phyloP scores from a whole-genome alignment of 1,140 invertebrate genomes.

The Drosophila parabipectinata region DNA sequence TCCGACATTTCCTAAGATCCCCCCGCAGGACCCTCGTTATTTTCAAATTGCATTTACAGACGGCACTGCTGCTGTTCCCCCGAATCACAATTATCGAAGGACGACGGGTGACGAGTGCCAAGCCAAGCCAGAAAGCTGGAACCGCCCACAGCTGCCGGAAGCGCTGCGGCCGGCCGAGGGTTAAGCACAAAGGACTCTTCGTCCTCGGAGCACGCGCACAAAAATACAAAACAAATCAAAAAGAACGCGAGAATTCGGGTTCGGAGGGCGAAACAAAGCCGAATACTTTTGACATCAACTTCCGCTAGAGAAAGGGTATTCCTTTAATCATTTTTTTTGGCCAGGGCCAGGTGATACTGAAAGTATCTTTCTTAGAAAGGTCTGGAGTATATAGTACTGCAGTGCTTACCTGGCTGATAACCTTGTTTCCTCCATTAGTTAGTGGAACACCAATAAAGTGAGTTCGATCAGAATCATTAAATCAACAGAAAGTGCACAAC shows the following conservation, averaged over 20 bases:
- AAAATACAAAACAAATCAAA: neutral
- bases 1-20: constrained; percentile 29
- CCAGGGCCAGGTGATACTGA: constrained; percentile 41
- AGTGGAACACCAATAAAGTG: constrained; percentile 7
- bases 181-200: constrained; percentile 35
- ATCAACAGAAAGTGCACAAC: constrained; percentile 59
- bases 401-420: too few species aligned
- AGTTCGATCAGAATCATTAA: constrained; percentile 52
- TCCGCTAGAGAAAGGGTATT: constrained; percentile 43
- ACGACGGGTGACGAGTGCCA: constrained; percentile 16
- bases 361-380: neutral
- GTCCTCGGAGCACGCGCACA: constrained; percentile 48
- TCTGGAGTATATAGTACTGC: too few species aligned
- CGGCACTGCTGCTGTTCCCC: constrained; percentile 25
- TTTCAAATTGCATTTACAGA: constrained; percentile 70
- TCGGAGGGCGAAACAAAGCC: constrained; percentile 49
- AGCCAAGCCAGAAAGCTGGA: constrained; percentile 62
- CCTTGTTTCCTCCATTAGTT: neutral
- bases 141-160: constrained; percentile 83
- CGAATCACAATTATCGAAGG: constrained; percentile 43
- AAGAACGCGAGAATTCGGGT: neutral
- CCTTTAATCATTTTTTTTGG: constrained; percentile 28
- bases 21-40: neutral
- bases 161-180: constrained; percentile 39
- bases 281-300: constrained; percentile 60